A percentile compares a stretch with the other conserved stretches of the same genome.
Evolutionary conservation across 2,797 vertebrate genomes (phyloP).

Genomic region (Dallia pectoralis): DNA sequence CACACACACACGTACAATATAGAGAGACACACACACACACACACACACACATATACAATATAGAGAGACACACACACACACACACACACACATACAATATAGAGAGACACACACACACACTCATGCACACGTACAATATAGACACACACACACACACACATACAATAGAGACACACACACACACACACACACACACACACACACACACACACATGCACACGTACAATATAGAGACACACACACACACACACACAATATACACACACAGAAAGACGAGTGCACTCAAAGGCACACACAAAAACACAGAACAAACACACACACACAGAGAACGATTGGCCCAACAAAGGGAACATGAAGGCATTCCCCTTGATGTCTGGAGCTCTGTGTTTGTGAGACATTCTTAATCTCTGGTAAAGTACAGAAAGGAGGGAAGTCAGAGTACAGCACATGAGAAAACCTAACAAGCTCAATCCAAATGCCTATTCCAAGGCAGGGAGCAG

Average conservation of each 20-base stretch:
- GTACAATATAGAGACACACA: conserved; percentile 2
- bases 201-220: neutral
- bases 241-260: neutral
- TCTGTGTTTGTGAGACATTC: conserved; percentile 24
- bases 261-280: neutral
- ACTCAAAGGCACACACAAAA: neutral
- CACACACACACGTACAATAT: neutral
- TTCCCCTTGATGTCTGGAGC: conserved; percentile 61
- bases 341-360: conserved; percentile 40
- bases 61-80: conserved; percentile 4
- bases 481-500: no score
- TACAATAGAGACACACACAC: neutral
- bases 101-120: neutral
- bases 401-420: neutral
- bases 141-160: neutral
- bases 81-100: neutral
- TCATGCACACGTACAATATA: neutral
- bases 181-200: neutral
- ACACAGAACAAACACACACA: conserved; percentile 9
- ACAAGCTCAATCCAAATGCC: no score
- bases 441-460: no score
- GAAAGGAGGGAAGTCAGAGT: no score
- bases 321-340: conserved; percentile 21
- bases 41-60: no score
- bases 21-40: neutral